phyloP scores from a whole-genome alignment of 2,113 vertebrate genomes.

The Arenaria interpres region DNA sequence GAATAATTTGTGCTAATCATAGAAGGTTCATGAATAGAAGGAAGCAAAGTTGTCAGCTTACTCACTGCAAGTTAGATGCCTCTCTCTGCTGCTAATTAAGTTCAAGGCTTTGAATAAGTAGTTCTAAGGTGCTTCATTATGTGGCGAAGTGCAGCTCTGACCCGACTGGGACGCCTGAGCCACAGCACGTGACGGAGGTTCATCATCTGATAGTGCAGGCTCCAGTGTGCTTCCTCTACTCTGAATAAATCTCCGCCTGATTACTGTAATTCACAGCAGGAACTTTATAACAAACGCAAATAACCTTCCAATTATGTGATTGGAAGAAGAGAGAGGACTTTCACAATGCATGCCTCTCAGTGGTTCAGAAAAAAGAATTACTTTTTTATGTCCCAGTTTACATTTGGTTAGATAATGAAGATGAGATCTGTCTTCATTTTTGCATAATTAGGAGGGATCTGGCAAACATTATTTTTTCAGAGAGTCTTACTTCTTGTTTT shows the following conservation, averaged over 20 bases:
- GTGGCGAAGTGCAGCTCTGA: background rate
- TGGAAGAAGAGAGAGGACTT: background rate
- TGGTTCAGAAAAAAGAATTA: background rate
- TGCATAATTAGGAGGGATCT: background rate
- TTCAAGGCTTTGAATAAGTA: conserved; percentile 28
- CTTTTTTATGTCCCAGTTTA: background rate
- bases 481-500: background rate
- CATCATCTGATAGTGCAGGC: background rate
- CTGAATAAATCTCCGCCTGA: background rate
- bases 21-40: background rate
- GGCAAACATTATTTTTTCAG: background rate
- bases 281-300: conserved; percentile 27
- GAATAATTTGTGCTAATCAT: conserved; percentile 32
- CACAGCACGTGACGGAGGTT: background rate
- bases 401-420: background rate
- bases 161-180: background rate
- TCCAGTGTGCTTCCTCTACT: background rate
- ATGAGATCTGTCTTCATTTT: background rate
- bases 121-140: conserved; percentile 20
- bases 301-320: background rate
- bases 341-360: background rate
- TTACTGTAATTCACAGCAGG: conserved; percentile 10
- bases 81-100: background rate
- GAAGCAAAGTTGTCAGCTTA: background rate
- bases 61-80: conserved; percentile 6